Evolutionary conservation across 37 sponge, comb jelly and placozoan genomes (phyloP), one percentile per base, ranked within the genome.

Genomic region (Chondrilla cf. caribensis): DNA sequence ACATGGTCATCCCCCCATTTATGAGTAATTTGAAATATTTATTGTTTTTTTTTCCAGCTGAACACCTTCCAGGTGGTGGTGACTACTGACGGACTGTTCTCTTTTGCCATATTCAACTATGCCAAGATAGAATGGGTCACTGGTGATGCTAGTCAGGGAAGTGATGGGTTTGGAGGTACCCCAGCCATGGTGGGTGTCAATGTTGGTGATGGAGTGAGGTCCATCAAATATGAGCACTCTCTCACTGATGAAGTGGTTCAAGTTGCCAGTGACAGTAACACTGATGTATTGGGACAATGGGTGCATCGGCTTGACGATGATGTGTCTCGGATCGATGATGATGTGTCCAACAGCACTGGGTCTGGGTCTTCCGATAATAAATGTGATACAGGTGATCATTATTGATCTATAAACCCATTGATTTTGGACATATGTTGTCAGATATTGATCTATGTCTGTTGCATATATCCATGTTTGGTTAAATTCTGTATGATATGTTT

Each of bases 111-210:
- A 29, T 68, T 68, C 70, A 29, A 68, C 33, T 68, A 17, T 68
- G 70, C 37, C 5, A 68, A 68, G 32, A 21, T 68, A 28, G 31
- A n/a, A n/a, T 68, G 70, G 70, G 37, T 35, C 70, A 68, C 70
- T 11, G 70, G 70, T 33, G 70, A 68, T 35, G 70, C 33, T 8
- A 68, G 70, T 68, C 36, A 37, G 32, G 70, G 70, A 21, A 68
- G 70, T 17, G 35, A 15, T 35, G 70, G 70, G 7, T 35, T 68
- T 35, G 70, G 70, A 68, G 70, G 70, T 3, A 68, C 70, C 33
- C 29, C 70, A 68, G 70, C 70, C 33, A 68, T 68, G 70, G 70
- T 68, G 70, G 70, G 70, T 32, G 1, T 68, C 70, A 68, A 68
- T 68, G 70, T 37, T 33, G 70, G 70, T 33, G 70, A 68, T 68